Base-by-base conservation (phyloP, 2,888 invertebrate species). In the Drosophila quinaria region DNA sequence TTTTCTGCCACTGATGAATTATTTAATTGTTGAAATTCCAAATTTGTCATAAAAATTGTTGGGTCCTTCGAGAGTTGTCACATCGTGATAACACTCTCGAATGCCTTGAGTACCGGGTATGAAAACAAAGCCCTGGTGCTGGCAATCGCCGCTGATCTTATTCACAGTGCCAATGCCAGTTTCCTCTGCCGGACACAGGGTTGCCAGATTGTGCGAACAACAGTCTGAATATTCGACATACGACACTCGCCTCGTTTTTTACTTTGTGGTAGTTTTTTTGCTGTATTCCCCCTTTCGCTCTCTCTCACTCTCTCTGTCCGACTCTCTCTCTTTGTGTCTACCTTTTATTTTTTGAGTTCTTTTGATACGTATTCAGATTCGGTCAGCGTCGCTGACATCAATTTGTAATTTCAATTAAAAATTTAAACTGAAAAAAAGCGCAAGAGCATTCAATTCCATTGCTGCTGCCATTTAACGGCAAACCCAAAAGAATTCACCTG, bases 371-470 rank as follows among this genome's bases (percentile, higher is more conserved):
- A 70, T 75, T 60, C 73, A 47, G 42, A 58, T 59, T 74, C 70
- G 76, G 47, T 44, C 67, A 41, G 49, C 76, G 68, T 46, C 55
- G 72, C 60, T 72, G 71, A 69, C 81, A 87, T 87, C 85, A 87
- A 87, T 84, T 80, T 78, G 81, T 84, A 84, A 84, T 87, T 87
- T 78, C 80, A 84, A 84, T 87, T 80, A 87, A 84, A 84, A 87
- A 84, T 84, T 75, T 74, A 84, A 87, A 74, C 62, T 55, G 63
- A 56, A 52, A 56, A 64, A 69, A 74, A 37, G 74, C 68, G 61
- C 68, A 72, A 71, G 66, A 77, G 70, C 41, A 46, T 81, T 83
- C 71, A 68, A 76, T 69, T 54, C 68, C 74, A 66, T 67, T 67
- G 76, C 67, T 52, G 67, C 62, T 68, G 62, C 69, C 80, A 71